phyloP scores from a whole-genome alignment of 2,888 invertebrate genomes.

The Ennomos erosarius region DNA sequence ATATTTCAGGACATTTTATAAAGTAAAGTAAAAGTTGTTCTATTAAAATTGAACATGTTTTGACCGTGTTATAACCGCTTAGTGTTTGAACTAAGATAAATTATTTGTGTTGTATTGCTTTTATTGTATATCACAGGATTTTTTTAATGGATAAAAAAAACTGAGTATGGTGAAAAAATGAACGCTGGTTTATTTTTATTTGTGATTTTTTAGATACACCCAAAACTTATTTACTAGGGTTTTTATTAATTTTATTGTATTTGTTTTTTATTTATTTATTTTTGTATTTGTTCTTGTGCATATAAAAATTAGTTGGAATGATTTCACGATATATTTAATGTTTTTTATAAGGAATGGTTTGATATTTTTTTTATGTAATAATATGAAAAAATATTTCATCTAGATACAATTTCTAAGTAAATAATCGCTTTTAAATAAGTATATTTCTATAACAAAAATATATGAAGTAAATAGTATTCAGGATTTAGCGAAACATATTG shows the following conservation, averaged over 20 bases:
- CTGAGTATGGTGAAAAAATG: no score
- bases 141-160: neutral
- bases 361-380: constrained; percentile 1
- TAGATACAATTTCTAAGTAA: constrained; percentile 23
- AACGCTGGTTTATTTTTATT: no score
- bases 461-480: constrained; percentile 17
- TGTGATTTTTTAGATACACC: no score
- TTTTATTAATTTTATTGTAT: no score
- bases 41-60: no score
- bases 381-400: constrained; percentile 10
- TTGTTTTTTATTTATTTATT: no score
- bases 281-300: no score
- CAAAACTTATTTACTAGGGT: no score
- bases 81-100: neutral
- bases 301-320: no score
- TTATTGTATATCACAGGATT: constrained; percentile 20
- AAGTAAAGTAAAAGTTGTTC: no score
- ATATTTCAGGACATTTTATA: no score
- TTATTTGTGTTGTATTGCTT: constrained; percentile 20
- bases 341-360: constrained; percentile 16
- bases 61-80: neutral
- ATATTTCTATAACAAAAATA: constrained; percentile 23
- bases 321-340: neutral
- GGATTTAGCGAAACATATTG: constrained; percentile 10
- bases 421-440: constrained; percentile 16